Evolutionary conservation across 2,888 invertebrate species (phyloP).

Genomic region (Torymus auratus): DNA sequence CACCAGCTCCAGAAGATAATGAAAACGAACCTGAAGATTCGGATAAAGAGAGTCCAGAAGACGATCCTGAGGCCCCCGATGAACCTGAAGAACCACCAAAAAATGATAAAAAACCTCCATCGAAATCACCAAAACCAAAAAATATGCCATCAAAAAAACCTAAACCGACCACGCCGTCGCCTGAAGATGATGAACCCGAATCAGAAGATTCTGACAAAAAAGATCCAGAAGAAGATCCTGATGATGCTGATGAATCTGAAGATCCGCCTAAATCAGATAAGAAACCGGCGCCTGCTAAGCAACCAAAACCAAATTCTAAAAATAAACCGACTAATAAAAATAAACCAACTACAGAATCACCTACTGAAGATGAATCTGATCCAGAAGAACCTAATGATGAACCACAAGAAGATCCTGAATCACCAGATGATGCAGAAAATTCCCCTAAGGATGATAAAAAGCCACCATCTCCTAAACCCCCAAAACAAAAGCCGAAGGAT

Average conservation of each 20-base stretch:
- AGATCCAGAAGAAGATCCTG: constrained; percentile 10
- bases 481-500: background rate
- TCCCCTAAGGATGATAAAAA: too few relatives aligned
- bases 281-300: background rate
- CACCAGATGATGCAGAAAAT: too few relatives aligned
- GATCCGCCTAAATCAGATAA: constrained; percentile 19
- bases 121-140: background rate
- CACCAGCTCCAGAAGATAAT: constrained; percentile 4
- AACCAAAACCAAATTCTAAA: constrained; percentile 13
- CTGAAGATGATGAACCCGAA: constrained; percentile 8
- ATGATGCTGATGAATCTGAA: constrained; percentile 32
- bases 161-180: constrained; percentile 19
- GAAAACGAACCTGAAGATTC: background rate
- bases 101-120: background rate
- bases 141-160: constrained; percentile 19
- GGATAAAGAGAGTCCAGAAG: constrained; percentile 24
- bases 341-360: background rate
- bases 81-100: constrained; percentile 1
- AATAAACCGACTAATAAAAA: constrained; percentile 29
- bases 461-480: background rate
- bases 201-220: constrained; percentile 22
- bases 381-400: constrained; percentile 24
- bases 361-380: background rate
- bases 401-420: background rate
- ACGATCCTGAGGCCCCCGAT: constrained; percentile 14